A percentile compares a stretch with the other conserved stretches of the same genome.
These are phyloP conservation scores for Ptiloglossa arizonensis DNA, from an alignment of 1,140 invertebrate species.

Conservation along the genomic window DNA sequence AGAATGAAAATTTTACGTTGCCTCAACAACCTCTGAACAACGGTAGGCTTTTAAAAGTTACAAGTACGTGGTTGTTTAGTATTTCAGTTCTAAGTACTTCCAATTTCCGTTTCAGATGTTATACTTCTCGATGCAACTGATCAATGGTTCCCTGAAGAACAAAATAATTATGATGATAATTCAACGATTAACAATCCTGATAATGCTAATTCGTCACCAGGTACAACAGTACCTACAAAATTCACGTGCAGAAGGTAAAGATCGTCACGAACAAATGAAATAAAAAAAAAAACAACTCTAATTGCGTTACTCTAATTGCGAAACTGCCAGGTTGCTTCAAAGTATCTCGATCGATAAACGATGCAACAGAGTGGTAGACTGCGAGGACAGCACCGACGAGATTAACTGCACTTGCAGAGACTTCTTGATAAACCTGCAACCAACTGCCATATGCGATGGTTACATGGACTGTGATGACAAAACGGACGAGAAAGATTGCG, in stretches of 20 bases:
- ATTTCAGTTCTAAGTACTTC: not conserved
- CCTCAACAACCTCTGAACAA: constrained; percentile 42
- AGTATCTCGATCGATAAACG: constrained; percentile 83
- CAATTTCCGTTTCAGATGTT: not conserved
- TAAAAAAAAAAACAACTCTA: too few species aligned
- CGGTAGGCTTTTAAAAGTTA: not conserved
- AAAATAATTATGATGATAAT: fast-evolving
- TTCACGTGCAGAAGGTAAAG: constrained; percentile 71
- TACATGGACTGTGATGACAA: constrained; percentile 88
- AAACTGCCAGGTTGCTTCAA: constrained; percentile 84
- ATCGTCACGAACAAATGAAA: not conserved
- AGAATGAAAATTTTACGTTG: not conserved
- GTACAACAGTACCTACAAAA: fast-evolving
- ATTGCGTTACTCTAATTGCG: not conserved
- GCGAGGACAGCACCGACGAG: constrained; percentile 92
- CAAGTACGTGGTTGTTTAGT: not conserved
- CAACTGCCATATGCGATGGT: constrained; percentile 89
- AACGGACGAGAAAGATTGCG: constrained; percentile 89
- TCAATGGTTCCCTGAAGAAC: too few species aligned
- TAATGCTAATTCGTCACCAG: not conserved
- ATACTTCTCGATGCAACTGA: not conserved
- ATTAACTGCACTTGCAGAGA: constrained; percentile 88
- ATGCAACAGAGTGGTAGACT: constrained; percentile 88
- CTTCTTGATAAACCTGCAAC: constrained; percentile 82
- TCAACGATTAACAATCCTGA: not conserved